Evolutionary conservation across 2,113 vertebrate genomes (phyloP), one percentile per base, ranked within the genome.

Genomic region (Taurulus bubalis): DNA sequence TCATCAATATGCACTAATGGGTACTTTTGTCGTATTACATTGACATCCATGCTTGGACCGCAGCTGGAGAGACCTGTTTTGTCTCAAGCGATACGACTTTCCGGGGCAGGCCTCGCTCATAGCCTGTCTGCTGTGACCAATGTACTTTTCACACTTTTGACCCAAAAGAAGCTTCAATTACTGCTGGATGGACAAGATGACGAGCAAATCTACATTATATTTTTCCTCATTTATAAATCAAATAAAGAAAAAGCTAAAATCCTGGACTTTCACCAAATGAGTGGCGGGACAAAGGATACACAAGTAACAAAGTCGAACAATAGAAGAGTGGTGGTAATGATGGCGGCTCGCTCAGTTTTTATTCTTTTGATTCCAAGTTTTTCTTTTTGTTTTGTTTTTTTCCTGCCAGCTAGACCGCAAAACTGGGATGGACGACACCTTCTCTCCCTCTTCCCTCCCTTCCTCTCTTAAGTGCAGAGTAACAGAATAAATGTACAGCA

Each of bases 1-100:
- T 97, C 95, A 94, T 96, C 95, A 95, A 68, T 96, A 96, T 96
- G 96, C 95, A 96, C 95, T 96, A 94, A 96, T 95, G 95, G 96
- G 96, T 96, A 96, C 95, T 96, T 94, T 95, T 95, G 94, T 96
- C 93, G 90, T 93, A 84, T 96, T 93, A 74, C 91, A 80, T 95
- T 95, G 94, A 95, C 92, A 95, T 94, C 95, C 93, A 95, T 88
- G 94, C 92, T 93, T 93, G 93, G 95, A 94, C 92, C 74, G 88
- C 96, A 95, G 95, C 95, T 94, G 95, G 92, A 95, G 94, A 84
- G 95, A 92, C 94, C 90, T 87, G 87, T 94, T 90, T 87, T 92
- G 94, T 96, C 93, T 92, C 83, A 90, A 95, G 94, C 92, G 93
- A 93, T 76, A 91, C 94, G 90, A 95, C 94, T 93, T 60, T 91